phyloP scores from a whole-genome alignment of 2,888 invertebrate genomes.

The Ochlodes sylvanus region DNA sequence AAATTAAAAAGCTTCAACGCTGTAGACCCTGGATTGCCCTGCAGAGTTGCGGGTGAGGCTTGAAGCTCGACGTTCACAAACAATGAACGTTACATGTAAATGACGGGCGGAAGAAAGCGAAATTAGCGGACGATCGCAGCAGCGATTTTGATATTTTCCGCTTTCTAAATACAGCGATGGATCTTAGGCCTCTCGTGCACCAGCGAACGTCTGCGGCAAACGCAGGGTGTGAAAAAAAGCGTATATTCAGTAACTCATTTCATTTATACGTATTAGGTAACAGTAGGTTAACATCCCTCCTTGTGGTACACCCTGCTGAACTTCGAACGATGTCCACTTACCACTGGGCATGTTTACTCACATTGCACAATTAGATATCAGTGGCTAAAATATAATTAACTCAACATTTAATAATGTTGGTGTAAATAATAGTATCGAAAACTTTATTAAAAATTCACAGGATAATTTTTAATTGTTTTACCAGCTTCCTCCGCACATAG shows the following conservation, averaged over 20 bases:
- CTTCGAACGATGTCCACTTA: too few relatives aligned
- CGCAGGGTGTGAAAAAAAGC: too few relatives aligned
- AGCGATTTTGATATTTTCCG: slow-evolving; percentile 75
- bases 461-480: slow-evolving; percentile 11
- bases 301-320: too few relatives aligned
- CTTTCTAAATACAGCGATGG: slow-evolving; percentile 71
- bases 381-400: too few relatives aligned
- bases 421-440: not conserved
- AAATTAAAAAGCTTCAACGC: too few relatives aligned
- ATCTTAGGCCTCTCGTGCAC: slow-evolving; percentile 52
- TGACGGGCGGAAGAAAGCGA: slow-evolving; percentile 71
- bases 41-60: not conserved
- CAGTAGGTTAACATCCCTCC: too few relatives aligned
- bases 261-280: too few relatives aligned
- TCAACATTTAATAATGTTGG: not conserved
- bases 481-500: slow-evolving; percentile 23
- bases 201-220: slow-evolving; percentile 1
- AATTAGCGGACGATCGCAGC: slow-evolving; percentile 63
- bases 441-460: slow-evolving; percentile 1
- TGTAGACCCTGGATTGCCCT: too few relatives aligned
- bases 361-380: too few relatives aligned
- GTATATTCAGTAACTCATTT: too few relatives aligned
- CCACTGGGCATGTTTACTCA: too few relatives aligned
- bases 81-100: slow-evolving; percentile 68
- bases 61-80: slow-evolving; percentile 30